Conservation (phyloP, 2,113 vertebrate genomes). For the Ariopsis seemanni region DNA sequence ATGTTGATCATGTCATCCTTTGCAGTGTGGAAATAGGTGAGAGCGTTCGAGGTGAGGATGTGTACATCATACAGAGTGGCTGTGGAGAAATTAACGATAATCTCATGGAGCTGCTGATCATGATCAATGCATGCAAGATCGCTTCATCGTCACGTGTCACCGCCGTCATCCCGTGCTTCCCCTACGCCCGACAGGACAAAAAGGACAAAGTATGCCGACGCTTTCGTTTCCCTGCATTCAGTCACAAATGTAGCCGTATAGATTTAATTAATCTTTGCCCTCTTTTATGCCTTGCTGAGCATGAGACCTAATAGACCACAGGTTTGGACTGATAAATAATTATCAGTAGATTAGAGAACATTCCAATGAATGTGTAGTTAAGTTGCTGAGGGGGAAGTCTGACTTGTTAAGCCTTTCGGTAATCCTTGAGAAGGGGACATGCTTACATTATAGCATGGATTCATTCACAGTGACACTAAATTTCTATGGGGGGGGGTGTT, state of each 20-base stretch:
- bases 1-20: not conserved
- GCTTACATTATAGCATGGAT: not conserved
- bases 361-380: not conserved
- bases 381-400: not conserved
- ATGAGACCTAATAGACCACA: not conserved
- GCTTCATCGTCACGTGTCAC: conserved; percentile 77
- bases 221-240: not conserved
- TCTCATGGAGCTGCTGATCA: conserved; percentile 80
- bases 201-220: conserved; percentile 74
- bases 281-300: not conserved
- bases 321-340: not conserved
- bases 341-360: not conserved
- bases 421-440: not conserved
- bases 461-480: not conserved
- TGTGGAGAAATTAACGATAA: conserved; percentile 82
- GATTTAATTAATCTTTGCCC: not conserved
- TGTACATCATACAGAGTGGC: conserved; percentile 80
- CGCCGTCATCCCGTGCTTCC: conserved; percentile 80
- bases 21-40: conserved; percentile 80
- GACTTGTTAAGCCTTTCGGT: not conserved
- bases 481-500: not conserved
- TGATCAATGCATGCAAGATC: conserved; percentile 82
- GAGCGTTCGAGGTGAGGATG: conserved; percentile 78
- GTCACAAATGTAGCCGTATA: not conserved
- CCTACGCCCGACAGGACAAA: conserved; percentile 79